A percentile compares a stretch with the other conserved stretches of the same genome.
Conservation (phyloP, 2,797 vertebrate genomes). For the Hozukius guyotensis region DNA sequence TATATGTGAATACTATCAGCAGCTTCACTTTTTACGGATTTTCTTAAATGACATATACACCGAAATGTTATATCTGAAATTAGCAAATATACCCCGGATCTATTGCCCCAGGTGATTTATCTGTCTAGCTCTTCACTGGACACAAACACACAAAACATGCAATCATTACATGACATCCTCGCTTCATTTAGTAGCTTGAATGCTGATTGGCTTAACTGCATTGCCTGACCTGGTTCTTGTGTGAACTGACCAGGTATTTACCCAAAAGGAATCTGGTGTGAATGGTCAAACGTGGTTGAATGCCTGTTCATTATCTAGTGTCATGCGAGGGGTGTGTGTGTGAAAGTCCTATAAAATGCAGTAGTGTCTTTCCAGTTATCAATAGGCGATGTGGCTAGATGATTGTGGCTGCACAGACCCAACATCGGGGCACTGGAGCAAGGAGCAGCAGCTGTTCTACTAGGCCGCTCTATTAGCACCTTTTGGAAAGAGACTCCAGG, state of each 20-base stretch:
- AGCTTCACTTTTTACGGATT: background rate
- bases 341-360: slow-evolving; percentile 3
- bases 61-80: background rate
- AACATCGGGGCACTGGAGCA: slow-evolving; percentile 36
- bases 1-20: background rate
- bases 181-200: background rate
- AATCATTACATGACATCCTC: background rate
- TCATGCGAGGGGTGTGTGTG: slow-evolving; percentile 7
- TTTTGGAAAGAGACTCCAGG: slow-evolving; percentile 64
- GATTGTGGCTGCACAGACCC: slow-evolving; percentile 22
- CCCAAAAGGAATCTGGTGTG: slow-evolving; percentile 4
- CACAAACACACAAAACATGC: background rate
- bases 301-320: slow-evolving; percentile 1
- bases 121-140: background rate
- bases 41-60: background rate
- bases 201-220: background rate
- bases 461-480: slow-evolving; percentile 77
- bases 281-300: background rate
- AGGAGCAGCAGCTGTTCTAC: slow-evolving; percentile 80
- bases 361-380: slow-evolving; percentile 10
- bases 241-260: slow-evolving; percentile 4
- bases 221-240: background rate
- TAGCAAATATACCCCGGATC: background rate
- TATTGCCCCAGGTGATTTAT: background rate
- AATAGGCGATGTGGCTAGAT: background rate